Base-by-base conservation (phyloP, 2,888 invertebrate genomes). In the Macaria liturata region DNA sequence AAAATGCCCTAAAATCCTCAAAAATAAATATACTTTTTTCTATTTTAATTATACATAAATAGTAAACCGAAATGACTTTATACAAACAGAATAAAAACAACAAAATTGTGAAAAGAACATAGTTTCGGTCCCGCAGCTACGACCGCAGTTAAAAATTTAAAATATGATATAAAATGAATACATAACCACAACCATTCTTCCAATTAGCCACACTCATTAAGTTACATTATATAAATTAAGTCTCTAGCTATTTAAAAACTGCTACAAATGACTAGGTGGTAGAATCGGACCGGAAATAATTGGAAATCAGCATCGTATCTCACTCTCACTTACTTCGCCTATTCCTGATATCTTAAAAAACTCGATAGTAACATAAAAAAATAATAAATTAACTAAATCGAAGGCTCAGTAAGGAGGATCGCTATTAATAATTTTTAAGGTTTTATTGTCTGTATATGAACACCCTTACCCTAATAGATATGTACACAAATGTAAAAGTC, bases 401-500 rank as follows among this genome's bases (percentile, higher is more conserved):
- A 46, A 37, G 49, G 45, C 40, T 39, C 31, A 51, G 47, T 43
- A 48, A 50, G 46, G 30, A 7, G 52, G 30, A 45, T 43, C 9
- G 32, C 45, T 49, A 39, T 3, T 32, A 32, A 37, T 34, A 7
- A 42, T 55, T 46, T 49, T 31, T 9, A 46, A 39, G 44, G n/a
- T 32, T 43, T 60, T 49, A 61, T 62, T 60, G 54, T 55, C 64
- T 56, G 49, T 47, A 45, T 62, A 46, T 63, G 62, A 79, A 82
- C 81, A 72, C 70, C 72, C 88, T 89, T 89, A 91, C 62, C 80
- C 91, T 91, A 91, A 77, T 78, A 90, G 88, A 90, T 91, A 91
- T 91, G 88, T 91, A 91, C 91, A 91, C 76, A 86, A 83, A 83
- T 86, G 83, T 82, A 87, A 37, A 20, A 89, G 90, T 91, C 89